phyloP scores from a whole-genome alignment of 2,113 vertebrate genomes.

The Sinocyclocheilus rhinocerous region DNA sequence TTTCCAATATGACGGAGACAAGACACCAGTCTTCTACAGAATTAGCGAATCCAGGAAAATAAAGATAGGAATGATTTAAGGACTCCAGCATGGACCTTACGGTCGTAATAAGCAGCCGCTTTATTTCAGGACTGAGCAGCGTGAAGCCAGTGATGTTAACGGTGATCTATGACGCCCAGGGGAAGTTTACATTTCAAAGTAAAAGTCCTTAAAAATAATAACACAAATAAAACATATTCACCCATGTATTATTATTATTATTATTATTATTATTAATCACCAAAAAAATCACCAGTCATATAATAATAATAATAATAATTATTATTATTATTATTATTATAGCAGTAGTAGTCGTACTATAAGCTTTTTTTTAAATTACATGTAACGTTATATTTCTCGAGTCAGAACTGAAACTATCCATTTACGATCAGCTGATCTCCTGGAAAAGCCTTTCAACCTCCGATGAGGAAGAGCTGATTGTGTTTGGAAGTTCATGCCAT shows the following conservation, averaged over 20 bases:
- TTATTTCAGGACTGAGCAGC: constrained; percentile 30
- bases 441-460: background rate
- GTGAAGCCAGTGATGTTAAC: constrained; percentile 19
- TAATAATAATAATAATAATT: background rate
- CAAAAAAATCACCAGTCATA: background rate
- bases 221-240: background rate
- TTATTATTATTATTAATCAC: background rate
- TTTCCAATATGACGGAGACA: background rate
- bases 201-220: background rate
- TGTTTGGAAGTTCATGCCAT: background rate
- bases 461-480: background rate
- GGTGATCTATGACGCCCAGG: background rate
- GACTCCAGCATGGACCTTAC: constrained; percentile 15
- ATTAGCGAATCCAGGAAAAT: background rate
- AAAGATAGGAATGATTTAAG: background rate
- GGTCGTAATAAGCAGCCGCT: constrained; percentile 10
- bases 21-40: background rate
- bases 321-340: no score
- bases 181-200: constrained; percentile 8
- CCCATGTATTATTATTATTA: no score
- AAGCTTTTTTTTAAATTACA: background rate
- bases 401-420: background rate
- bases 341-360: background rate
- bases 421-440: constrained; percentile 10
- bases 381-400: background rate